phyloP scores from a whole-genome alignment of 2,888 invertebrate species.

The Pseudococcus viburni region DNA sequence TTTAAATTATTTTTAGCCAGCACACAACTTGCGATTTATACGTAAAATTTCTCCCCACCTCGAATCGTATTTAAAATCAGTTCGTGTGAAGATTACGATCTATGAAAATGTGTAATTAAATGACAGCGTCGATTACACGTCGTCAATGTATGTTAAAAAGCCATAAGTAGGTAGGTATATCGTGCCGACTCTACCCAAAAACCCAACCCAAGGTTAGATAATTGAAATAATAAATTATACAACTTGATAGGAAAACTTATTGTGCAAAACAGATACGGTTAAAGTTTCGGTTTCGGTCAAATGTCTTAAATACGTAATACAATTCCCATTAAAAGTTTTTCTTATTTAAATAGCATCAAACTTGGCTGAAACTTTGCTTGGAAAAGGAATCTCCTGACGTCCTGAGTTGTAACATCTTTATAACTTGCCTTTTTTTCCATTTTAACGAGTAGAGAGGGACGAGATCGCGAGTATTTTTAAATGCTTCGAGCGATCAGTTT shows the following conservation, averaged over 20 bases:
- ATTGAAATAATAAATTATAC: slow-evolving; percentile 54
- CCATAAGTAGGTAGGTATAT: not conserved
- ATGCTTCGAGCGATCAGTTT: not conserved
- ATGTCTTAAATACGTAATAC: slow-evolving; percentile 22
- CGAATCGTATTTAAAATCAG: not conserved
- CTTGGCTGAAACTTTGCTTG: not conserved
- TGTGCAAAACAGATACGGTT: slow-evolving; percentile 19
- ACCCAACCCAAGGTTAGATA: slow-evolving; percentile 24
- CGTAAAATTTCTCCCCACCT: not conserved
- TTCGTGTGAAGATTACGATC: not conserved
- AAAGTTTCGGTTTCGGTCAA: slow-evolving; percentile 35
- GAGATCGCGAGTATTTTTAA: not conserved
- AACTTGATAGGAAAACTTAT: slow-evolving; percentile 34
- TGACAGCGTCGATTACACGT: slow-evolving; percentile 26
- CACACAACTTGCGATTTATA: not conserved
- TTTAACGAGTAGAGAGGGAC: not conserved
- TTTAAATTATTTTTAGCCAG: no score
- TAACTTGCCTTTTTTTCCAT: not conserved
- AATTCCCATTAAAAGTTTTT: slow-evolving; percentile 40
- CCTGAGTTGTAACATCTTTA: not conserved
- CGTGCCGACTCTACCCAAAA: not conserved
- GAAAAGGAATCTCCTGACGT: not conserved
- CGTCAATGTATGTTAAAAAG: not conserved
- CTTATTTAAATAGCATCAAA: slow-evolving; percentile 20
- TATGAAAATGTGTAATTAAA: not conserved